Evolutionary conservation across 2,113 vertebrate genomes (phyloP).

Genomic region (Ciconia boyciana): DNA sequence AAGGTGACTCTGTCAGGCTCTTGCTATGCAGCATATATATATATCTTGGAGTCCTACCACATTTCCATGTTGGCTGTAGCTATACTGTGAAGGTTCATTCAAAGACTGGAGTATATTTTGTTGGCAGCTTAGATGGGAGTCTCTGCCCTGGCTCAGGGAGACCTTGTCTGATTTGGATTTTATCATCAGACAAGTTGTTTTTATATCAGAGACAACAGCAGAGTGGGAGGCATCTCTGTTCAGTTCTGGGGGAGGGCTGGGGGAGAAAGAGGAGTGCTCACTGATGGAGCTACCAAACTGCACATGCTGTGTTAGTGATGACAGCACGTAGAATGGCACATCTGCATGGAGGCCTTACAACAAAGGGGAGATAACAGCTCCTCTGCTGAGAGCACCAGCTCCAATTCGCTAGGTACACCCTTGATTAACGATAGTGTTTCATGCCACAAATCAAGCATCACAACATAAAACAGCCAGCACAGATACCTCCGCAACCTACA

Average conservation of each 20-base stretch:
- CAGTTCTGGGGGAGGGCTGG: neutral
- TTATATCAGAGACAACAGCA: neutral
- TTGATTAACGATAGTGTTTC: conserved; percentile 45
- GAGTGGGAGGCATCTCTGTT: neutral
- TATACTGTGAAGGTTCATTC: neutral
- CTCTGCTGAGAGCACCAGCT: conserved; percentile 30
- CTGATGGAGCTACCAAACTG: neutral
- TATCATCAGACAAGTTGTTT: neutral
- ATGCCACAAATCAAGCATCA: conserved; percentile 25
- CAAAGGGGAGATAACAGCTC: neutral
- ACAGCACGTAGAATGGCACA: conserved; percentile 10
- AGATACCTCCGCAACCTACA: neutral
- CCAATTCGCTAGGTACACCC: conserved; percentile 41
- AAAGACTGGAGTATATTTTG: neutral
- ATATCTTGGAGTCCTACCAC: neutral
- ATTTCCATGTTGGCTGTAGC: neutral
- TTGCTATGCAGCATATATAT: neutral
- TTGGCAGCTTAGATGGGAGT: neutral
- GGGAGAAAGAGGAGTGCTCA: neutral
- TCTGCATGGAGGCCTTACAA: neutral
- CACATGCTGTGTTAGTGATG: neutral
- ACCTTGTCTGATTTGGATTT: neutral
- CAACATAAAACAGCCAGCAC: conserved; percentile 22
- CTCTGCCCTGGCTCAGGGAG: neutral
- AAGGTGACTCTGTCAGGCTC: neutral